Percentiles rank a stretch among this genome's conserved stretches.
Evolutionary conservation across 2,113 vertebrate genomes (phyloP).

Genomic region (Haliaeetus leucogaster): DNA sequence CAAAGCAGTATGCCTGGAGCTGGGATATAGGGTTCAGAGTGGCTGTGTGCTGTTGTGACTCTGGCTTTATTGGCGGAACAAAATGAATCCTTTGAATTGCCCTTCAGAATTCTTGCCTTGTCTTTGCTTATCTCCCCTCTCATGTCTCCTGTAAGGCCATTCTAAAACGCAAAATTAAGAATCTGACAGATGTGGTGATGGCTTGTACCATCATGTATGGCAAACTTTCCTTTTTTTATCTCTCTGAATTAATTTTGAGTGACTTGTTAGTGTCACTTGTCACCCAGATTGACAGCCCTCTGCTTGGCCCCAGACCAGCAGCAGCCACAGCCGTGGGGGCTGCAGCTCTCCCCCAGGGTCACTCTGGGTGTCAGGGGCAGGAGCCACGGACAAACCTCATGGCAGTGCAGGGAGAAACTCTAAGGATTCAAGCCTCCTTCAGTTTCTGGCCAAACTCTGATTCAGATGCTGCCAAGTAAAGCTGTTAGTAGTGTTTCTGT

Average conservation of each 20-base stretch:
- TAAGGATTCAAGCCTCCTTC: background rate
- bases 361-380: fast-evolving
- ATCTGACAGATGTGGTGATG: background rate
- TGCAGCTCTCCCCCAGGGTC: background rate
- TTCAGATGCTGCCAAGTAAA: background rate
- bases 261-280: background rate
- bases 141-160: background rate
- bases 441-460: background rate
- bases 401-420: background rate
- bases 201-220: background rate
- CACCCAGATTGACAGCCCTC: background rate
- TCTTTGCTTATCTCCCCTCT: background rate
- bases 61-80: background rate
- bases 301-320: background rate
- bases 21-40: background rate
- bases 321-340: background rate
- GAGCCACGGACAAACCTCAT: background rate
- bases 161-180: background rate
- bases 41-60: background rate
- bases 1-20: background rate
- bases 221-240: background rate
- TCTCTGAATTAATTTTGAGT: background rate
- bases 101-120: background rate
- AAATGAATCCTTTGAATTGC: background rate
- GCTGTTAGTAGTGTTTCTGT: background rate